A percentile compares a stretch with the other conserved stretches of the same genome.
These are phyloP conservation scores for Oasisia sp. DNA, from an alignment of 2,888 invertebrate species.

Conservation along the genomic window DNA sequence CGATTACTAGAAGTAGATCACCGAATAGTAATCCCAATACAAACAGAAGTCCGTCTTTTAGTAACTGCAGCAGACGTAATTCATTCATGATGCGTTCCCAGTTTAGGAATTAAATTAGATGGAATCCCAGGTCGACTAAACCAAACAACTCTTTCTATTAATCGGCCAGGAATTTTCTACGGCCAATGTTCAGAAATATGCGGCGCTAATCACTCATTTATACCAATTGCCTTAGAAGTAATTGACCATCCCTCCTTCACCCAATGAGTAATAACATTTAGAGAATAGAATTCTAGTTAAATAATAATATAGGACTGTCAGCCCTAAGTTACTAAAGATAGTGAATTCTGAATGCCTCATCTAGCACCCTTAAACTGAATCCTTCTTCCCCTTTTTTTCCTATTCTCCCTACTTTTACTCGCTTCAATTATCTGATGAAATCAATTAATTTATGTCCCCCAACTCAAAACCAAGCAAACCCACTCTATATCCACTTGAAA, in stretches of 20 bases:
- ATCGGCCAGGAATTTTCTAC: constrained; percentile 75
- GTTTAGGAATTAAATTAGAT: constrained; percentile 65
- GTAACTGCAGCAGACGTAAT: constrained; percentile 65
- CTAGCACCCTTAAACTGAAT: constrained; percentile 73
- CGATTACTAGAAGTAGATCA: constrained; percentile 63
- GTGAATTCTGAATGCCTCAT: constrained; percentile 75
- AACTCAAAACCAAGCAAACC: constrained; percentile 7
- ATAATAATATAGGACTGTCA: constrained; percentile 75
- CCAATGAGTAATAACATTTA: constrained; percentile 38
- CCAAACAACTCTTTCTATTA: constrained; percentile 71
- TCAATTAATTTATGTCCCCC: constrained; percentile 23
- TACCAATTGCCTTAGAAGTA: constrained; percentile 72
- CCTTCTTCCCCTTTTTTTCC: constrained; percentile 30
- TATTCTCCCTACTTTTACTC: constrained; percentile 25
- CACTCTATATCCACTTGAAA: constrained; percentile 29
- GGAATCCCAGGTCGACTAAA: constrained; percentile 67
- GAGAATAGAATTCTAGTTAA: constrained; percentile 42
- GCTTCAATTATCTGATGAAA: constrained; percentile 35
- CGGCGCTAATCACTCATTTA: constrained; percentile 83
- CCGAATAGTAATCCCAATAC: constrained; percentile 56
- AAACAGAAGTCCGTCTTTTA: constrained; percentile 55
- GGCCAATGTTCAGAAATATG: constrained; percentile 87
- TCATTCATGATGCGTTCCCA: constrained; percentile 65
- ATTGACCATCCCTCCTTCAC: constrained; percentile 62
- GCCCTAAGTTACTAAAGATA: constrained; percentile 73